These are phyloP conservation scores for Turnix velox DNA, from an alignment of 2,113 vertebrate genomes.

Conservation along the genomic window DNA sequence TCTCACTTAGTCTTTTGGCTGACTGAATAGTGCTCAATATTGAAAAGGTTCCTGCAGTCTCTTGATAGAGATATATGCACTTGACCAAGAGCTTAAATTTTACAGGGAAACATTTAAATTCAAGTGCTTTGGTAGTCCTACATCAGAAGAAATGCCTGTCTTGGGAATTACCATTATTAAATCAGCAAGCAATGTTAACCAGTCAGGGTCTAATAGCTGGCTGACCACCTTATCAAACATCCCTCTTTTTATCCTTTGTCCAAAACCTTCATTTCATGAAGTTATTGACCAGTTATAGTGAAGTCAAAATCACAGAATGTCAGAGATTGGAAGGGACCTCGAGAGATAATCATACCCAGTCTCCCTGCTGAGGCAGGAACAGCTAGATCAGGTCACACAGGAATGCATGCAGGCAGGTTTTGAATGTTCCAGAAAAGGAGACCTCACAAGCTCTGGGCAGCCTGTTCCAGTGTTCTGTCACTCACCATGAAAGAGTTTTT, in stretches of 20 bases:
- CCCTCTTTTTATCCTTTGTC: not conserved
- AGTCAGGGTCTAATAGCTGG: not conserved
- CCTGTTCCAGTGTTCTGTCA: no score
- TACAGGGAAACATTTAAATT: conserved; percentile 61
- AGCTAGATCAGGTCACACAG: no score
- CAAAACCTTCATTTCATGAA: not conserved
- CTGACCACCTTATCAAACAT: not conserved
- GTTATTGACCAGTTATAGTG: not conserved
- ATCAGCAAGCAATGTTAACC: conserved; percentile 36
- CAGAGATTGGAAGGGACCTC: no score
- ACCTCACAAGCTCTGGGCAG: no score
- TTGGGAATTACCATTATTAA: conserved; percentile 40
- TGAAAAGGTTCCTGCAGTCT: conserved; percentile 12
- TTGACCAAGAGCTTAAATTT: conserved; percentile 64
- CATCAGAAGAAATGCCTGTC: conserved; percentile 32
- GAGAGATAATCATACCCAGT: no score
- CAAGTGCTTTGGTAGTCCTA: conserved; percentile 51
- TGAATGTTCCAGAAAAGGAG: no score
- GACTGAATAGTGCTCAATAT: conserved; percentile 25
- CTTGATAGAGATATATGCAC: conserved; percentile 54
- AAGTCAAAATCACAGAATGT: no score
- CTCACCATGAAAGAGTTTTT: no score
- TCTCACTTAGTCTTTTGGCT: conserved; percentile 56
- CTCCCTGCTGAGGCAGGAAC: no score
- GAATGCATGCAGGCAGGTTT: no score